Conservation (phyloP, 1,140 invertebrate species). For the Phortica variegata region DNA sequence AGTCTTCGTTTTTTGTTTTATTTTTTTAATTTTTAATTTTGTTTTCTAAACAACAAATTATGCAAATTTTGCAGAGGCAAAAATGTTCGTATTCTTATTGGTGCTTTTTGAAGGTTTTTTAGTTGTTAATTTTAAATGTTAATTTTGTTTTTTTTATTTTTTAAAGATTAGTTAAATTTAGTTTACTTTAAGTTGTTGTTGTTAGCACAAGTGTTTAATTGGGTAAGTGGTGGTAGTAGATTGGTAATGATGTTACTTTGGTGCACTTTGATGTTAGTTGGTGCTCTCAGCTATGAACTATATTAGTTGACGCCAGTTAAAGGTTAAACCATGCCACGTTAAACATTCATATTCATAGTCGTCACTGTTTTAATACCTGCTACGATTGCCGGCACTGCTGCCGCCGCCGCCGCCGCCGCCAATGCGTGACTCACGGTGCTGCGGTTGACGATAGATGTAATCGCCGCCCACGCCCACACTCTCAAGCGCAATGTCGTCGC, state of each 20-base stretch:
- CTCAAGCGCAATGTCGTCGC: slow-evolving; percentile 34
- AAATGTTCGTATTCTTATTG: slow-evolving; percentile 8
- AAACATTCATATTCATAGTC: too few relatives aligned
- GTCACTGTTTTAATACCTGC: slow-evolving; percentile 42
- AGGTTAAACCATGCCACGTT: too few relatives aligned
- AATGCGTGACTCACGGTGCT: not conserved
- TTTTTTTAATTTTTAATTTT: too few relatives aligned
- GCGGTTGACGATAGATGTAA: slow-evolving; percentile 29
- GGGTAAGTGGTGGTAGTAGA: too few relatives aligned
- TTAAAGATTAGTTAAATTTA: not conserved
- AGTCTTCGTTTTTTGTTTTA: not conserved
- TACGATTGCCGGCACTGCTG: slow-evolving; percentile 19
- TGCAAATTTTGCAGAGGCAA: too few relatives aligned
- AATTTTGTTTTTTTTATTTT: slow-evolving; percentile 10
- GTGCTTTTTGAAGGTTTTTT: not conserved
- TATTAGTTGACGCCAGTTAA: too few relatives aligned
- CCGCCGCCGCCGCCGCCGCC: not conserved
- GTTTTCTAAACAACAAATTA: slow-evolving; percentile 17
- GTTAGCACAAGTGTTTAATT: too few relatives aligned
- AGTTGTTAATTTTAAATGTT: too few relatives aligned
- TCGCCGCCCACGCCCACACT: slow-evolving; percentile 33
- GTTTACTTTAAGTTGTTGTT: slow-evolving; percentile 1
- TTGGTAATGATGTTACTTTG: not conserved
- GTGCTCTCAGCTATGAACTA: too few relatives aligned
- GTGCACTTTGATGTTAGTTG: slow-evolving; percentile 8